These are phyloP conservation scores for Takifugu flavidus DNA, from an alignment of 2,113 vertebrate species.

Conservation along the genomic window DNA sequence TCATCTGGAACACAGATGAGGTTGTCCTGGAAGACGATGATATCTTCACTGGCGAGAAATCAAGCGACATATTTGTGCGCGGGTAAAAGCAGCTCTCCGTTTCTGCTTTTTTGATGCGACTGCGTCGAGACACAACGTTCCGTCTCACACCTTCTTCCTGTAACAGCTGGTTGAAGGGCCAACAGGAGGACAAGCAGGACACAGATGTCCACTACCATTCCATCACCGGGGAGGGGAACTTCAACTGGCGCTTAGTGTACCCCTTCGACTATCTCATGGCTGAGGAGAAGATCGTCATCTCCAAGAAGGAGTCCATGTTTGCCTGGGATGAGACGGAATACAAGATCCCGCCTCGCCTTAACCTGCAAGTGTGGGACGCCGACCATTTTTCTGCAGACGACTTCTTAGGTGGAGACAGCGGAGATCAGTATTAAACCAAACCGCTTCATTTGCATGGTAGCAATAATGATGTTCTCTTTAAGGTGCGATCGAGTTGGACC, in stretches of 20 bases:
- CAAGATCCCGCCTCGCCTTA: constrained; percentile 94
- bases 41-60: constrained; percentile 98
- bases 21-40: constrained; percentile 96
- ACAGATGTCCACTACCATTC: constrained; percentile 98
- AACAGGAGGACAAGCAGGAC: constrained; percentile 98
- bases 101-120: not conserved
- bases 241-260: constrained; percentile 96
- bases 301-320: constrained; percentile 98
- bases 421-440: not conserved
- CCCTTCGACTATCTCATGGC: constrained; percentile 97
- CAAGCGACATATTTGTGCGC: constrained; percentile 96
- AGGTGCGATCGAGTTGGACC: constrained; percentile 95
- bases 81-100: constrained; percentile 73
- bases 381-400: constrained; percentile 98
- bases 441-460: not conserved
- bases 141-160: not conserved
- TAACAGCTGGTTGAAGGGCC: constrained; percentile 94
- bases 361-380: constrained; percentile 96
- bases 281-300: constrained; percentile 96
- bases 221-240: constrained; percentile 95
- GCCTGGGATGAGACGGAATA: constrained; percentile 99
- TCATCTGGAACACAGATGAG: constrained; percentile 98
- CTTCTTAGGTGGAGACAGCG: constrained; percentile 81
- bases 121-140: not conserved
- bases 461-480: constrained; percentile 1